These are phyloP conservation scores for Rhinopomastus cyanomelas DNA, from an alignment of 2,113 vertebrate species.

Conservation along the genomic window DNA sequence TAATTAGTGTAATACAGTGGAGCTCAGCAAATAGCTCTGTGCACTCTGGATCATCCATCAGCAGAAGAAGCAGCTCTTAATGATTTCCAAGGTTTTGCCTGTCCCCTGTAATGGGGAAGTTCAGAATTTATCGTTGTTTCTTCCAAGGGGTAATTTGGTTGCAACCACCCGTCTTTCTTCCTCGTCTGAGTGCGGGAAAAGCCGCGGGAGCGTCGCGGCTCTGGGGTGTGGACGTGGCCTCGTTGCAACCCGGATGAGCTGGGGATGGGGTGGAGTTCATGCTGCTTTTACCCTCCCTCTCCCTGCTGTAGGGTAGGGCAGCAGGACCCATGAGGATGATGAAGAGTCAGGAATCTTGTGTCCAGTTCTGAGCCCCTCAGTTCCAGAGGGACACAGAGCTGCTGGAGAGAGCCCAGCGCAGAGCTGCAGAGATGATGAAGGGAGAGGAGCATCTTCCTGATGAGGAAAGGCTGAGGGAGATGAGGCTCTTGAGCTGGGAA, in stretches of 20 bases:
- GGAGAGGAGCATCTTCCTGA: no score
- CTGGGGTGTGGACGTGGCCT: neutral
- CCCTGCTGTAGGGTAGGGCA: neutral
- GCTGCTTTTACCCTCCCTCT: neutral
- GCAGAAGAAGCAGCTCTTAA: constrained; percentile 50
- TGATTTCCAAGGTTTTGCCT: constrained; percentile 58
- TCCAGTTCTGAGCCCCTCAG: no score
- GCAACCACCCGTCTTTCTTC: constrained; percentile 31
- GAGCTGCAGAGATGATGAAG: no score
- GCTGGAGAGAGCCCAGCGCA: no score
- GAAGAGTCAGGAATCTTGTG: no score
- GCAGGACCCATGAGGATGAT: no score
- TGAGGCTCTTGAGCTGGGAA: no score
- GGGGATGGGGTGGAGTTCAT: neutral
- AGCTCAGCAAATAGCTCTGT: constrained; percentile 61
- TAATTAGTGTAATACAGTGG: constrained; percentile 68
- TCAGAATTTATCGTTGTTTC: constrained; percentile 58
- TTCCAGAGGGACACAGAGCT: no score
- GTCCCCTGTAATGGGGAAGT: constrained; percentile 48
- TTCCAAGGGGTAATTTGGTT: constrained; percentile 47
- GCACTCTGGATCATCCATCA: constrained; percentile 62
- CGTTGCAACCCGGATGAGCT: neutral
- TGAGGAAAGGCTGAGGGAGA: no score
- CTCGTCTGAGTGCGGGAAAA: neutral
- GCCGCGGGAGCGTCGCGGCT: neutral